Conservation (phyloP, 37 sponge, comb jelly and placozoan species). For the Geodia barretti region DNA sequence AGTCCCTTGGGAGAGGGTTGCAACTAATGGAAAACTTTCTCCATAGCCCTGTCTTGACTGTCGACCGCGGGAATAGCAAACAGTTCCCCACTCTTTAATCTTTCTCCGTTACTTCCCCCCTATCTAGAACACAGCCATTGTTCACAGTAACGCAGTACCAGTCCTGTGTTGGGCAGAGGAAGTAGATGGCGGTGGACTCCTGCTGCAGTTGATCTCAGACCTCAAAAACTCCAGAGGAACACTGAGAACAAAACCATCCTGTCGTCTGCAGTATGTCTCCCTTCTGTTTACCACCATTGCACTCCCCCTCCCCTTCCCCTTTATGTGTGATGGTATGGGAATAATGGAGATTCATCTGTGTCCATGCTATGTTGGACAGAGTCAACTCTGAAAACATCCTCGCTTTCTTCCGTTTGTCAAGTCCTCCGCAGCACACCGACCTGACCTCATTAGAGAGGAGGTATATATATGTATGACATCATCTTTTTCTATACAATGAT, state of each 20-base stretch:
- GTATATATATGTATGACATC: conserved; percentile 4
- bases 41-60: too few relatives aligned
- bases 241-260: conserved; percentile 61
- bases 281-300: too few relatives aligned
- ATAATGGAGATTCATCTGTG: conserved; percentile 23
- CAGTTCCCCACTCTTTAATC: too few relatives aligned
- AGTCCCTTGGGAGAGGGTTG: too few relatives aligned
- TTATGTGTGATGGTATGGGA: conserved; percentile 33
- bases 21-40: too few relatives aligned
- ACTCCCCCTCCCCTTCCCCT: neutral
- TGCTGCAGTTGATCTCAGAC: conserved; percentile 37
- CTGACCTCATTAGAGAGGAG: neutral
- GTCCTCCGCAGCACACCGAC: neutral
- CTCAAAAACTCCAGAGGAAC: conserved; percentile 38
- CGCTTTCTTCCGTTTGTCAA: conserved; percentile 24
- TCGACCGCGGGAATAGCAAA: too few relatives aligned
- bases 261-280: conserved; percentile 71
- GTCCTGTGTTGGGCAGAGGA: conserved; percentile 63
- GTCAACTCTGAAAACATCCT: conserved; percentile 21
- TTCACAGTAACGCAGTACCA: conserved; percentile 57
- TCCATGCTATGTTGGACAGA: conserved; percentile 23
- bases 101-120: neutral
- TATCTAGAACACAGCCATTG: neutral
- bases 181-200: neutral
- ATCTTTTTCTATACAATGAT: neutral